These are phyloP conservation scores for Ophion obscuratus DNA, from an alignment of 2,888 invertebrate genomes.

Conservation along the genomic window DNA sequence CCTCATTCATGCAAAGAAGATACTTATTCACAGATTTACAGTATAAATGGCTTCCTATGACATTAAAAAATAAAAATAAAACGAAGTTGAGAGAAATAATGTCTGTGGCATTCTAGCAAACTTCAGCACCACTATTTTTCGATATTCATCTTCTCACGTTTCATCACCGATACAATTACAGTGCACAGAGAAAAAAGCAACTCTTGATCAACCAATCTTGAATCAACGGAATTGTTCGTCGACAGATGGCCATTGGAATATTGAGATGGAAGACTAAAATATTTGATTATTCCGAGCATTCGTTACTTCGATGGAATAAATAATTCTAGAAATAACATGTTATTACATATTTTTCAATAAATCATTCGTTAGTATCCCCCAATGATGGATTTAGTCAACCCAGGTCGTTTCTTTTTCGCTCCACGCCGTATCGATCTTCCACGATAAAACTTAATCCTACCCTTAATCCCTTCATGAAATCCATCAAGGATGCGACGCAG, in stretches of 20 bases:
- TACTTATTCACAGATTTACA: no score
- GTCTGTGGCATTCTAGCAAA: neutral
- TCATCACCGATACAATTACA: neutral
- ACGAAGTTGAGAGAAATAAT: neutral
- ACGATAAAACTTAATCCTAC: neutral
- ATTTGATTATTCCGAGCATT: no score
- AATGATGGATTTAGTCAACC: no score
- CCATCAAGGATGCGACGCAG: neutral
- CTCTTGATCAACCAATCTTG: neutral
- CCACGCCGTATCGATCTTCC: neutral
- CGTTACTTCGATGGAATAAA: neutral
- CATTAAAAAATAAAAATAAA: neutral
- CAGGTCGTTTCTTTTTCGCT: neutral
- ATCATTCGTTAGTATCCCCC: neutral
- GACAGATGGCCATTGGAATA: neutral
- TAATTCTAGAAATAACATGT: neutral
- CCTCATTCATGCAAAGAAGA: neutral
- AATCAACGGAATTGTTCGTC: neutral
- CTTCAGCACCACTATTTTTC: neutral
- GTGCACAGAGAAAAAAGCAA: neutral
- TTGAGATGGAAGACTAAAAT: no score
- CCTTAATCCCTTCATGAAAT: neutral
- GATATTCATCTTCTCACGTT: neutral
- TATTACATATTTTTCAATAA: neutral
- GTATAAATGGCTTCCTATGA: no score